These are phyloP conservation scores for Desmodus rotundus DNA, from an alignment of 2,113 vertebrate species.

Conservation along the genomic window DNA sequence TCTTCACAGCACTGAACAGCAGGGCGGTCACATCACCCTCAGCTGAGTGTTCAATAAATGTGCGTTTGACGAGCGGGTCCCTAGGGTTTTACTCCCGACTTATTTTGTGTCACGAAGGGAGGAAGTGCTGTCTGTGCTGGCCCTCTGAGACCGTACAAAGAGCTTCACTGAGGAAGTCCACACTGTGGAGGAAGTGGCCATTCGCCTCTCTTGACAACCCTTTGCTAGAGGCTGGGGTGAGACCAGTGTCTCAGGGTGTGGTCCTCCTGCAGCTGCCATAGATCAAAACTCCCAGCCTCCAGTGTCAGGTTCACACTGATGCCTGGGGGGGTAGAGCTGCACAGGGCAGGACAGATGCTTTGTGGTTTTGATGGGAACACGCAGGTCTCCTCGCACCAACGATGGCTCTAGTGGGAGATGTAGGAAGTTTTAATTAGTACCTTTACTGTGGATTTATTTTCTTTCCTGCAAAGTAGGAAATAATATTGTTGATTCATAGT, in stretches of 20 bases:
- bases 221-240: conserved; percentile 66
- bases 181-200: conserved; percentile 26
- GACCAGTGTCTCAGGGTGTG: conserved; percentile 63
- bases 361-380: conserved; percentile 63
- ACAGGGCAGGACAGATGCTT: conserved; percentile 32
- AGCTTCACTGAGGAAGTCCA: conserved; percentile 1
- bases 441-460: conserved; percentile 69
- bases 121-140: neutral
- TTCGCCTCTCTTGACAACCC: conserved; percentile 63
- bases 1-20: neutral
- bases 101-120: neutral
- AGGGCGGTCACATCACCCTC: neutral
- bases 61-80: neutral
- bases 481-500: neutral
- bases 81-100: neutral
- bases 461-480: conserved; percentile 52
- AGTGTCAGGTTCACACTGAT: conserved; percentile 70
- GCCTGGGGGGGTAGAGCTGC: conserved; percentile 58
- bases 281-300: conserved; percentile 66
- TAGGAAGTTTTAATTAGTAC: conserved; percentile 77
- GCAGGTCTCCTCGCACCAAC: conserved; percentile 63
- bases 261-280: conserved; percentile 60
- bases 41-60: neutral
- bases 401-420: conserved; percentile 58
- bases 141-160: conserved; percentile 29